Percentiles rank a stretch among this genome's conserved stretches.
These are phyloP conservation scores for Ochotona princeps DNA, from an alignment of 2,113 vertebrate genomes.

Conservation along the genomic window DNA sequence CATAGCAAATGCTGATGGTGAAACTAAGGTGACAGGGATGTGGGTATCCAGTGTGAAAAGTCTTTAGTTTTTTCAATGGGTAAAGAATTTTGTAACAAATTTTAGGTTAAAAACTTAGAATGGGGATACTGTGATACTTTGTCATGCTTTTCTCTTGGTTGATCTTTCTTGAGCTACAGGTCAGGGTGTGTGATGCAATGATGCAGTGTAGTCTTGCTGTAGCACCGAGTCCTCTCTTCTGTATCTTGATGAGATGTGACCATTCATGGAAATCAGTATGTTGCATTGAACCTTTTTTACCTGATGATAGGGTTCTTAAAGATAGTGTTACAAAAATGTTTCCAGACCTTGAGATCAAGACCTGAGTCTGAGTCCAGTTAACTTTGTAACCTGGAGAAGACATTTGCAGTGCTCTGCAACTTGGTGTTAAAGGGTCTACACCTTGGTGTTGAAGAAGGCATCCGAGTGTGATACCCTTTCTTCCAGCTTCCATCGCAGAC, in stretches of 20 bases:
- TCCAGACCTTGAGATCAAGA: neutral
- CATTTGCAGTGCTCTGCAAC: neutral
- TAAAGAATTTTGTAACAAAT: constrained; percentile 14
- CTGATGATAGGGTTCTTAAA: neutral
- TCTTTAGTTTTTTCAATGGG: neutral
- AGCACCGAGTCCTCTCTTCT: constrained; percentile 5
- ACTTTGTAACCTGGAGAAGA: constrained; percentile 4
- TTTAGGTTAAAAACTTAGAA: neutral
- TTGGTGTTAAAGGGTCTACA: neutral
- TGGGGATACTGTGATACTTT: neutral
- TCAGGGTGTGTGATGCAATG: neutral
- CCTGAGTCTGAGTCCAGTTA: neutral
- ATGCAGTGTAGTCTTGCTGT: neutral
- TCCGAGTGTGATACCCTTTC: neutral
- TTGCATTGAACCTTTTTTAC: neutral
- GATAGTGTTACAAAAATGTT: neutral
- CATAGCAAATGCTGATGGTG: neutral
- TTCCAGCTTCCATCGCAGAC: neutral
- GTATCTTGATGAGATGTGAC: neutral
- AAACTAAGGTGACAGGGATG: neutral
- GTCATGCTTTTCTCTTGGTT: neutral
- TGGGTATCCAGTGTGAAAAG: neutral
- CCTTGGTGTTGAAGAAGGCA: neutral
- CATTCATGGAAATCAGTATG: neutral
- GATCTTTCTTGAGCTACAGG: neutral